Evolutionary conservation across 1,140 invertebrate species (phyloP), one percentile per base, ranked within the genome.

Genomic region (Micrasema longulum): DNA sequence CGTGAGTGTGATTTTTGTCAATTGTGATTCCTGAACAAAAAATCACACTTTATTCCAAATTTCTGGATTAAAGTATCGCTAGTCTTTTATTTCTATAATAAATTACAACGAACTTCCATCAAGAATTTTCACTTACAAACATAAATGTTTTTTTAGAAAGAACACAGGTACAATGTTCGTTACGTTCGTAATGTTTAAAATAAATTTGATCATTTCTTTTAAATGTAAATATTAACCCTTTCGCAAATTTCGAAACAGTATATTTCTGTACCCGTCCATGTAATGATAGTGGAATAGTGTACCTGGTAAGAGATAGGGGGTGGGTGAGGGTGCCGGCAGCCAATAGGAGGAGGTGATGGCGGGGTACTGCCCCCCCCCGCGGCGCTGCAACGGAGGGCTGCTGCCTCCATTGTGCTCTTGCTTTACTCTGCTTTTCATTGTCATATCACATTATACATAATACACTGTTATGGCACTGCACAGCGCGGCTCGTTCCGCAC

Each of bases 271-370:
- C n/a, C n/a, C n/a, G n/a, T n/a, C n/a, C n/a, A n/a, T n/a, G n/a
- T n/a, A n/a, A n/a, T n/a, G n/a, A n/a, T n/a, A n/a, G n/a, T n/a
- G n/a, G n/a, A n/a, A n/a, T n/a, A n/a, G n/a, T n/a, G 65, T 87
- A 93, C 91, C 91, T 92, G 91, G 91, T 79, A 92, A 85, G 76
- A 91, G 87, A 83, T 93, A 92, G 77, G 91, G 91, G 76, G 89
- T 89, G 76, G 89, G 89, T 82, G 90, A 89, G 62, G 90, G 87
- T 76, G 91, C 89, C 71, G 91, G 90, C 77, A 91, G 89, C 91
- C 91, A 93, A 81, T 93, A 93, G 78, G 91, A 89, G 78, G 91
- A 89, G 83, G 89, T 91, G 84, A 93, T 93, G 72, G 91, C 87
- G 77, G 91, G 91, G 85, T 92, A 93, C 79, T 85, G 85, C 77